Base-by-base conservation (phyloP, 2,888 invertebrate species). In the Xanthia togata region DNA sequence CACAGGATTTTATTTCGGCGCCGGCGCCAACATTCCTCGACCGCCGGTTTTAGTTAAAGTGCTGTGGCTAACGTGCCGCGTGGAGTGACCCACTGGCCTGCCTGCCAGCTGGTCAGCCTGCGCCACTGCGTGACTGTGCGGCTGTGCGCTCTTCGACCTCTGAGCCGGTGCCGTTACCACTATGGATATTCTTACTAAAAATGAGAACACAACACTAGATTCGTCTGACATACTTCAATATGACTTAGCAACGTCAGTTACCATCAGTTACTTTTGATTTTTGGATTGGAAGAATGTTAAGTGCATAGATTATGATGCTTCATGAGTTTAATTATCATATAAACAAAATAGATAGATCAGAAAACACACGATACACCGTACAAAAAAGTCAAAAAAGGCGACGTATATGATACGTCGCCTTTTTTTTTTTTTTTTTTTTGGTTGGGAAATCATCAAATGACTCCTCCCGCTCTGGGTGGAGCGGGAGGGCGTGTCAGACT, bases 21-120 rank as follows among this genome's bases (percentile, higher is more conserved):
- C 82, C 81, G 84, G 85, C 86, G 87, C 88, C 84, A 81, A 83
- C 76, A 82, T 83, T 80, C 82, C 71, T 65, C 70, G 65, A 38
- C 50, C 70, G 65, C 55, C 71, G 57, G 80, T 62, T 79, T 50
- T 17, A 41, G 26, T 55, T 44, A 31, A 31, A 23, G 55, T 14
- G 55, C 11, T 47, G 41, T 26, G 59, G 59, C 41, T 38, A 35
- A 26, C 75, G 44, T 17, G 17, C 47, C 53, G 68, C 47, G 70
- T 50, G 17, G 23, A 57, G 23, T 71, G 78, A 70, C 79, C 86
- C 70, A 76, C 87, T 84, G 75, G 65, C 5, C 53, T 17, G 53
- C 55, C 53, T 8, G 11, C 31, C 69, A 4, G 5, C 73, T 79
- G 26, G 17, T 1, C 38, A 70, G 23, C 26, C 50, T 8, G n/a